A percentile compares a stretch with the other conserved stretches of the same genome.
Evolutionary conservation across 2,888 invertebrate species (phyloP).

Genomic region (Amiota minor): DNA sequence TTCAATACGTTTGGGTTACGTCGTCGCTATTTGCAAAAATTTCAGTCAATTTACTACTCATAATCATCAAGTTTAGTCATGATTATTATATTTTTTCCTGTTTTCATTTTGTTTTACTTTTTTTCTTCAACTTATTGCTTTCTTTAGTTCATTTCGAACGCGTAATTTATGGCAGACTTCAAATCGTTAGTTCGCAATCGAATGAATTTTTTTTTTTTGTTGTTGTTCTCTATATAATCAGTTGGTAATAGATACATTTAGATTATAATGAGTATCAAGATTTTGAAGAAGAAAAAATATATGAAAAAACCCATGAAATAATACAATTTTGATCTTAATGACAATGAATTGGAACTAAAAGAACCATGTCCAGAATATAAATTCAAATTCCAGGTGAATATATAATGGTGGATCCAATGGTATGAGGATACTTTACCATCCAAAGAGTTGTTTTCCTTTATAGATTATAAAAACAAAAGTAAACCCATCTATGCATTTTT

Average conservation of each 20-base stretch:
- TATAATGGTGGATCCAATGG: too few species aligned
- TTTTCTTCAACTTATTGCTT: constrained; percentile 38
- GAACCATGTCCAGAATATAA: too few species aligned
- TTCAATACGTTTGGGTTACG: not conserved
- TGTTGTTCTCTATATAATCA: constrained; percentile 17
- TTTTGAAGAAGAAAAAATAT: too few species aligned
- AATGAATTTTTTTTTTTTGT: not conserved
- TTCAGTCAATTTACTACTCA: constrained; percentile 62
- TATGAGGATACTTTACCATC: too few species aligned
- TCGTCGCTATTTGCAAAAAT: constrained; percentile 1
- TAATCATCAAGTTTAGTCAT: constrained; percentile 59
- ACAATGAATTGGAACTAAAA: too few species aligned
- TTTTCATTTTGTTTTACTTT: constrained; percentile 17
- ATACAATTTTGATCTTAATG: too few species aligned
- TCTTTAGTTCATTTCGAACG: constrained; percentile 55
- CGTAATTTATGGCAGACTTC: constrained; percentile 60
- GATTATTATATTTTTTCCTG: constrained; percentile 36
- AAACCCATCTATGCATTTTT: too few species aligned
- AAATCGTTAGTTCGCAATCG: not conserved
- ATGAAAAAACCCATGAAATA: too few species aligned
- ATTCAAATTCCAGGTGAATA: too few species aligned
- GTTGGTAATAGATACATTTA: constrained; percentile 33
- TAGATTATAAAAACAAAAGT: too few species aligned
- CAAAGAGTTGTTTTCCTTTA: too few species aligned
- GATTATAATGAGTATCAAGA: too few species aligned